phyloP scores from a whole-genome alignment of 2,797 vertebrate species.

The Lagorchestes hirsutus region DNA sequence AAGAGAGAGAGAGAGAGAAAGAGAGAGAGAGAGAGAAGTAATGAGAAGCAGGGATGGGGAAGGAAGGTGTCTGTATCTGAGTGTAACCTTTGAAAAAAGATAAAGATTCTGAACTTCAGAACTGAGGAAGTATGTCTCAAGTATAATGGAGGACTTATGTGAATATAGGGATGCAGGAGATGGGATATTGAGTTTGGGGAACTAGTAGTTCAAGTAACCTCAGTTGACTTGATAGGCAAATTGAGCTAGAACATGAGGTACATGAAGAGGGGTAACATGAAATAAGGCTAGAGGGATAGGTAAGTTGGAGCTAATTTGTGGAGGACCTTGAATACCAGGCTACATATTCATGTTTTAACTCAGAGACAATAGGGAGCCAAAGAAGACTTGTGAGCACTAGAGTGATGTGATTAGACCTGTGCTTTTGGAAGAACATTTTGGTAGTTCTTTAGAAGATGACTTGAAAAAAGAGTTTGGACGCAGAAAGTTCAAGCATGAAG shows the following conservation, averaged over 20 bases:
- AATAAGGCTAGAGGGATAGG: neutral
- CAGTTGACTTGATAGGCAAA: neutral
- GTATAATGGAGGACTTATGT: neutral
- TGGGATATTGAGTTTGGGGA: neutral
- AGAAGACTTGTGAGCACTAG: neutral
- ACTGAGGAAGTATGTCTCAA: neutral
- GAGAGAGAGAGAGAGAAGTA: neutral
- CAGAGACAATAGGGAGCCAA: neutral
- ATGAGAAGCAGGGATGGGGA: neutral
- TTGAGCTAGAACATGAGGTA: neutral
- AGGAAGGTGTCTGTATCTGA: neutral
- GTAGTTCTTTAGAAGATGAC: neutral
- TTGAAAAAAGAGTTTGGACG: neutral
- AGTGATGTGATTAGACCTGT: neutral
- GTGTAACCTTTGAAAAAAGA: neutral
- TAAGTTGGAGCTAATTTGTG: neutral
- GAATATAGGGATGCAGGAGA: neutral
- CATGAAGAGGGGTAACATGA: neutral
- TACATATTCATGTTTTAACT: neutral
- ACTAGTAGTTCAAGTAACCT: neutral
- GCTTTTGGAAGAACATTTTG: neutral
- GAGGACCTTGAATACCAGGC: neutral
- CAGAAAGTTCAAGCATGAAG: neutral
- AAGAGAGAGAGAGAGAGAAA: neutral
- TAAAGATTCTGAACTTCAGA: neutral